These are phyloP conservation scores for Orthosia incerta DNA, from an alignment of 2,888 invertebrate species.

Conservation along the genomic window DNA sequence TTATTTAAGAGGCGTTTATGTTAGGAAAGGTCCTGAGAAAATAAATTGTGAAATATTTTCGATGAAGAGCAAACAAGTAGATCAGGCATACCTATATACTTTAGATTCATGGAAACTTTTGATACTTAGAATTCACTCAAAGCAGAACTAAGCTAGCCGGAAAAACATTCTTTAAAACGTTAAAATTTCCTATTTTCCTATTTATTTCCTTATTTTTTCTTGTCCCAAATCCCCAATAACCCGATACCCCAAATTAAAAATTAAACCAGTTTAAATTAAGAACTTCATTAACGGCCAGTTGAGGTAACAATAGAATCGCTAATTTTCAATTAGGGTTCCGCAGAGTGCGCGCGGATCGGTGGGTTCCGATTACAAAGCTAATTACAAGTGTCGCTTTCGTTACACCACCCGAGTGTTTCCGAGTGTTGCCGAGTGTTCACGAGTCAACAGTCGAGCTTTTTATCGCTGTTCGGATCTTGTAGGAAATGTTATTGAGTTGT, in stretches of 20 bases:
- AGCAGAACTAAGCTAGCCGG: background rate
- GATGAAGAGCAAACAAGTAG: background rate
- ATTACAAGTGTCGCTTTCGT: slow-evolving; percentile 86
- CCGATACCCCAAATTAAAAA: slow-evolving; percentile 34
- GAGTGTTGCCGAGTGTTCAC: slow-evolving; percentile 43
- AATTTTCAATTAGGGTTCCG: slow-evolving; percentile 84
- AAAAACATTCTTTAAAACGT: background rate
- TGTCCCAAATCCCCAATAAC: slow-evolving; percentile 13
- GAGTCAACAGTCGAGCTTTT: slow-evolving; percentile 50
- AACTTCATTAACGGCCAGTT: slow-evolving; percentile 73
- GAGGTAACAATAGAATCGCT: slow-evolving; percentile 77
- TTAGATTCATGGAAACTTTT: background rate
- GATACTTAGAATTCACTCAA: background rate
- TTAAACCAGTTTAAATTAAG: slow-evolving; percentile 69
- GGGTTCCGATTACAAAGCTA: slow-evolving; percentile 86
- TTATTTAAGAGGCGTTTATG: slow-evolving; percentile 45
- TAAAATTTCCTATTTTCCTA: background rate
- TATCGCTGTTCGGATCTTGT: slow-evolving; percentile 45
- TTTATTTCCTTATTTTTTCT: too few relatives aligned
- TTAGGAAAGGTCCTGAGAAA: background rate
- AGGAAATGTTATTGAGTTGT: slow-evolving; percentile 34
- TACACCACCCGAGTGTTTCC: slow-evolving; percentile 59
- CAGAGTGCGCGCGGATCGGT: slow-evolving; percentile 67
- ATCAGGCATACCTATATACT: background rate
- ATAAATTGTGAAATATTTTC: background rate